Conservation (phyloP, 2,113 vertebrate species). For the Melanostigma gelatinosum region DNA sequence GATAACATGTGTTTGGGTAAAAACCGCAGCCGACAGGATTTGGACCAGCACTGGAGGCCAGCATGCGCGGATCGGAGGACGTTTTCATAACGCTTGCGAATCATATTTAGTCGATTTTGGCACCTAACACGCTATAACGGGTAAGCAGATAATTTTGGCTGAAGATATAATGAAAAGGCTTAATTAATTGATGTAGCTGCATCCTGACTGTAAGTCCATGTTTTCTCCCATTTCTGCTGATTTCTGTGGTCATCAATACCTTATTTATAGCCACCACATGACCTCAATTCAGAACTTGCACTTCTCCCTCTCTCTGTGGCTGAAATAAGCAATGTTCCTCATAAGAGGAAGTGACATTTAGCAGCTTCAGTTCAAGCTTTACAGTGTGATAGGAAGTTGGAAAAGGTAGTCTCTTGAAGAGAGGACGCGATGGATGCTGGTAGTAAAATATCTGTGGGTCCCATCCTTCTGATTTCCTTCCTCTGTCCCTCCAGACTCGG, state of each 20-base stretch:
- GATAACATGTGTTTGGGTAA: conserved; percentile 31
- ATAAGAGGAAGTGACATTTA: conserved; percentile 1
- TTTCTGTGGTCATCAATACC: conserved; percentile 34
- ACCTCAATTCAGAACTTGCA: conserved; percentile 46
- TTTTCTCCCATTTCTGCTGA: conserved; percentile 1
- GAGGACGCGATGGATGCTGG: background rate
- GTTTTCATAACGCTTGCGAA: conserved; percentile 37
- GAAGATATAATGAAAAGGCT: background rate
- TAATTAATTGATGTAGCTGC: background rate
- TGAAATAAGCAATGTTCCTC: conserved; percentile 20
- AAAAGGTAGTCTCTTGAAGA: background rate
- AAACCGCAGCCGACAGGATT: conserved; percentile 52
- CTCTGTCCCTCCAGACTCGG: conserved; percentile 38
- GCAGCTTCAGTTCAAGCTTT: background rate
- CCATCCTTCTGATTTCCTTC: background rate
- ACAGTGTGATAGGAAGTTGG: background rate
- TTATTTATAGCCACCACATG: conserved; percentile 54
- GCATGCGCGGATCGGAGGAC: conserved; percentile 53
- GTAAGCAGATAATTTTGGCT: conserved; percentile 41
- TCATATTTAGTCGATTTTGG: conserved; percentile 33
- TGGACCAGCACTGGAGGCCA: conserved; percentile 47
- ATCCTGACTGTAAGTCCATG: background rate
- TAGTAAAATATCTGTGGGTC: background rate
- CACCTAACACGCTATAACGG: conserved; percentile 42
- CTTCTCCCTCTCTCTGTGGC: conserved; percentile 23